Percentiles rank a stretch among this genome's conserved stretches.
Conservation (phyloP, 2,113 vertebrate species). For the Romanogobio albipinnatus region DNA sequence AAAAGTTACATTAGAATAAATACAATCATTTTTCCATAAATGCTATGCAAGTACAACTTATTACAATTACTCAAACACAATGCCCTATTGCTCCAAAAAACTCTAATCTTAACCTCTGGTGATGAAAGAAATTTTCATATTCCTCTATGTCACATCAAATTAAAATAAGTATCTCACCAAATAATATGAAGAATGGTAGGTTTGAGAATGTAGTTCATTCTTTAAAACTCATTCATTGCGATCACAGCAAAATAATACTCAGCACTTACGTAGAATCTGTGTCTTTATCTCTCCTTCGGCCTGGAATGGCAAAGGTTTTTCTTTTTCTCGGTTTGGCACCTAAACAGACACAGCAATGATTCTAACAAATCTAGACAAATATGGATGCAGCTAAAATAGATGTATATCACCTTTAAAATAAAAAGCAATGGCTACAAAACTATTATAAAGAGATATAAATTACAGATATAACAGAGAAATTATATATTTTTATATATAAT, state of each 20-base stretch:
- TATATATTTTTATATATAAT: not conserved
- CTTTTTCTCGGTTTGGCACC: constrained; percentile 92
- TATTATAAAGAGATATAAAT: not conserved
- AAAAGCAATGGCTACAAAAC: not conserved
- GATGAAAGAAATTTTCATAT: too few relatives aligned
- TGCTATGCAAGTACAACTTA: not conserved
- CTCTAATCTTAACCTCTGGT: too few relatives aligned
- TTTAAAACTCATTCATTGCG: not conserved
- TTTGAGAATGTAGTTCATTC: not conserved
- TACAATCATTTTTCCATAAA: not conserved
- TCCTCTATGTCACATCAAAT: not conserved
- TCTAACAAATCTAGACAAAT: constrained; percentile 20
- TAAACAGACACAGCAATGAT: constrained; percentile 52
- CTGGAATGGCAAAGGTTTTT: constrained; percentile 91
- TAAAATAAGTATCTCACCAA: not conserved
- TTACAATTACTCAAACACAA: not conserved
- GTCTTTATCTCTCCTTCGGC: constrained; percentile 94
- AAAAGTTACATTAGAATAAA: not conserved
- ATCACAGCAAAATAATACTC: not conserved
- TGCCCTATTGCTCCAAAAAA: not conserved
- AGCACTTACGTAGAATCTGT: constrained; percentile 91
- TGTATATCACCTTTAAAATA: not conserved
- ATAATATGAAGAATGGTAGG: not conserved
- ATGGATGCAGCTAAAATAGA: not conserved
- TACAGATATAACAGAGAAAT: not conserved